Base-by-base conservation (phyloP, 2,888 invertebrate species). In the Idaea straminata region DNA sequence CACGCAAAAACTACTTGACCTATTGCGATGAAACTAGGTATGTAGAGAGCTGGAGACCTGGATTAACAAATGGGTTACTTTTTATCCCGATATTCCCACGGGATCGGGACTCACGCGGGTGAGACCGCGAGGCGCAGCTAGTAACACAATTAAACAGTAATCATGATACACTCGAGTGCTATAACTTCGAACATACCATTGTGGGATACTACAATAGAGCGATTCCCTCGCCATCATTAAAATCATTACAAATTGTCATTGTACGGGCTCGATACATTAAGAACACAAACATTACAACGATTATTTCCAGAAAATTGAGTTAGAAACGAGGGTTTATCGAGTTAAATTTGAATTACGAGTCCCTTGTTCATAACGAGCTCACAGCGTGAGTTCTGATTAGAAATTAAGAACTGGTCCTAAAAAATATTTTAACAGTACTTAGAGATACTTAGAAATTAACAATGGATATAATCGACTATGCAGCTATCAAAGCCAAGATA, bases 221-320 rank as follows among this genome's bases (percentile, higher is more conserved):
- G 72, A 74, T 73, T 67, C 76, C 76, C 74, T 64, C 57, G 61
- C 62, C 71, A 71, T 75, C 67, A 88, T 89, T 88, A 88, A 89
- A 91, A 85, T 89, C 83, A 87, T 90, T 87, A 88, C 89, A 89
- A 91, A 91, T 91, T 83, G 83, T 74, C 74, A 81, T 83, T 77
- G 81, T 80, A 88, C 85, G 85, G 85, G 81, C 81, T 80, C 84
- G 84, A 89, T 72, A 72, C 72, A 69, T 68, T 66, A 63, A 82
- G 83, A 84, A 88, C 86, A 87, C 84, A 80, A 76, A 70, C 74
- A 66, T 69, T 66, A 70, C 72, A 76, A 69, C 75, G 77, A 82
- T 84, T 85, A 84, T 86, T 87, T 82, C 81, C 80, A 79, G 72
- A 71, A 80, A 86, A 88, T 88, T 77, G 77, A 86, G 83, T 87